Conservation (phyloP, 2,888 invertebrate genomes). For the Andrena flavipes region DNA sequence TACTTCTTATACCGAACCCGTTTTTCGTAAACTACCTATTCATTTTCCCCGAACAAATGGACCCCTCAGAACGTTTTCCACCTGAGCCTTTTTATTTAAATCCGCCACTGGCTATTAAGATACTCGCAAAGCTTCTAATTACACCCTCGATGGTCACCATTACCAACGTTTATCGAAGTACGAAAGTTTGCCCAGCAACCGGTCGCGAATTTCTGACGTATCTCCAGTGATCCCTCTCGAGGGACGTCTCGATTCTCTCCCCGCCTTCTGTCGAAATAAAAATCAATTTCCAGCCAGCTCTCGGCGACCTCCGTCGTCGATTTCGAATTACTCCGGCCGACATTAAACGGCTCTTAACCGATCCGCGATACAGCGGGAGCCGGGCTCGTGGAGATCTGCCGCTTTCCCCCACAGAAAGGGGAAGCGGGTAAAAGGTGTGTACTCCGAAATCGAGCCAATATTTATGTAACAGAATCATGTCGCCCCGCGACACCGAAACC, state of each 20-base stretch:
- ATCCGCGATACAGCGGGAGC: constrained; percentile 50
- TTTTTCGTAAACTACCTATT: too few species aligned
- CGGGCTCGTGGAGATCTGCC: constrained; percentile 48
- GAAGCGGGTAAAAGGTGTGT: constrained; percentile 69
- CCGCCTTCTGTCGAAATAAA: constrained; percentile 29
- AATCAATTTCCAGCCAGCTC: constrained; percentile 38
- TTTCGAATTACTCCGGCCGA: constrained; percentile 62
- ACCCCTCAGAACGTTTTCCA: too few species aligned
- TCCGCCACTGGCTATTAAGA: too few species aligned
- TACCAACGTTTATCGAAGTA: not conserved
- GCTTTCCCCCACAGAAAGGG: not conserved
- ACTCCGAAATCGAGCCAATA: constrained; percentile 79
- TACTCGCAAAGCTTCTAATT: too few species aligned
- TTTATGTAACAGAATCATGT: constrained; percentile 80
- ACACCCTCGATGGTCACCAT: not conserved
- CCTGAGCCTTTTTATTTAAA: too few species aligned
- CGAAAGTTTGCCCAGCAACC: constrained; percentile 2
- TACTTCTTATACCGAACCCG: too few species aligned
- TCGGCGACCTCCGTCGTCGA: constrained; percentile 15
- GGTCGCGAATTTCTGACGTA: not conserved
- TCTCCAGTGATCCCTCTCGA: not conserved
- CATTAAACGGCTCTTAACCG: constrained; percentile 69
- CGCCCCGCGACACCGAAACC: constrained; percentile 58
- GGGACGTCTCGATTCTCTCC: constrained; percentile 8
- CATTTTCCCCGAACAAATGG: too few species aligned